Evolutionary conservation across 2,113 vertebrate genomes (phyloP).

Genomic region (Brienomyrus longianalis): DNA sequence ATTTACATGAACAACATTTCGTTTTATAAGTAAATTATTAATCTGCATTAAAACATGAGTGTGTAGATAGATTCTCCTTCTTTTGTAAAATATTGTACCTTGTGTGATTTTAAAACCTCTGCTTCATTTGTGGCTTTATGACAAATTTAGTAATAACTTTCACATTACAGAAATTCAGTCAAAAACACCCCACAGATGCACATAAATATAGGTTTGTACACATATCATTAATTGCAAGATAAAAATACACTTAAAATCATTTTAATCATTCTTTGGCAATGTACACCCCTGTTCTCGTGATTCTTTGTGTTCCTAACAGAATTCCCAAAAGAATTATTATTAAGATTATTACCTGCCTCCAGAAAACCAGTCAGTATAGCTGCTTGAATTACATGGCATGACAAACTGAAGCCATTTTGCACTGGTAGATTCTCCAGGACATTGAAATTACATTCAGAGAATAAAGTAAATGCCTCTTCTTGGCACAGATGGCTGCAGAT

Average conservation of each 20-base stretch:
- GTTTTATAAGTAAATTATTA: background rate
- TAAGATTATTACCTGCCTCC: background rate
- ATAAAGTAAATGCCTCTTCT: slow-evolving; percentile 20
- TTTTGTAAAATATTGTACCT: background rate
- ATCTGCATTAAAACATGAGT: background rate
- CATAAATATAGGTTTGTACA: background rate
- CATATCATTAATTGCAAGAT: background rate
- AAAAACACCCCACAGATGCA: background rate
- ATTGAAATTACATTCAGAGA: slow-evolving; percentile 16
- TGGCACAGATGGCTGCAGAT: background rate
- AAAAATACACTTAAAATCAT: background rate
- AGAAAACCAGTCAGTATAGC: background rate
- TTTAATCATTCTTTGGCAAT: background rate
- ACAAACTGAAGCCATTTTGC: background rate
- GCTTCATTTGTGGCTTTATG: background rate
- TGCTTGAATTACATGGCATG: background rate
- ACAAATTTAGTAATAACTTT: background rate
- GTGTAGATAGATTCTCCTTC: background rate
- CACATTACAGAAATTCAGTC: background rate
- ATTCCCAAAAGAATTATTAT: background rate
- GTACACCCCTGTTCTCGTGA: background rate
- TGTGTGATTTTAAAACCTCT: background rate
- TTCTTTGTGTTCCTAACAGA: background rate
- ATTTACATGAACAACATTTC: background rate
- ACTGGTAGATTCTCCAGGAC: slow-evolving; percentile 1